Base-by-base conservation (phyloP, 1,140 invertebrate genomes). In the Callitettix versicolor region DNA sequence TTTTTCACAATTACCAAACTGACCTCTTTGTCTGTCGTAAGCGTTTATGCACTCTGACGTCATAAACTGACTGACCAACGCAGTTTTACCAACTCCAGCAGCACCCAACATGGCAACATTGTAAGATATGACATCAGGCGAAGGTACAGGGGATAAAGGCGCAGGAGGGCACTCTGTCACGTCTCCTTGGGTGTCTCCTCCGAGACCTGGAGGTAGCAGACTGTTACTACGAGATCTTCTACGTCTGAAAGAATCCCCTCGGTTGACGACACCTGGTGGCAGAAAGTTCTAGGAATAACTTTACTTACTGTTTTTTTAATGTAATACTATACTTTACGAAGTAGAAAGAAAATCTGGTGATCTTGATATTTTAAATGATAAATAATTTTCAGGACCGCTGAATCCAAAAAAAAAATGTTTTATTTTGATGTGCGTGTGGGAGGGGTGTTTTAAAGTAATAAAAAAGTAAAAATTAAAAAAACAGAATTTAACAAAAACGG, bases 11-110 rank as follows among this genome's bases (percentile, higher is more conserved):
- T n/a, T n/a, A n/a, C n/a, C n/a, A n/a, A n/a, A 30, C 60, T 53
- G 38, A 66, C 64, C 65, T 64, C 60, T 62, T 22, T 60, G 57
- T 17, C 63, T 76, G 60, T 94, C 91, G 64, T 93, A 92, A 17
- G 89, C 88, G 66, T 93, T 94, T 65, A 94, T 93, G 65, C 89
- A 92, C 64, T 96, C 92, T 48, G 90, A 94, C 34, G 91, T 95
- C 77, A 91, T 88, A 66, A 95, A 95, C 73, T 96, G 92, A 58
- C 86, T 86, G 61, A 91, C 81, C 1, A 96, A 77, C 14, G 91
- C 83, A 1, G 91, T 88, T 71, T 95, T 95, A 17, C 92, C 92
- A 6, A 95, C 91, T 0, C 90, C 91, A 5, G 81, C 76, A 0
- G 86, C 80, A 0, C 92, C 92, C 4, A 95, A 69, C 71, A 95